Evolutionary conservation across 1,140 invertebrate genomes (phyloP), one percentile per base, ranked within the genome.

Genomic region (Procambarus virginalis): DNA sequence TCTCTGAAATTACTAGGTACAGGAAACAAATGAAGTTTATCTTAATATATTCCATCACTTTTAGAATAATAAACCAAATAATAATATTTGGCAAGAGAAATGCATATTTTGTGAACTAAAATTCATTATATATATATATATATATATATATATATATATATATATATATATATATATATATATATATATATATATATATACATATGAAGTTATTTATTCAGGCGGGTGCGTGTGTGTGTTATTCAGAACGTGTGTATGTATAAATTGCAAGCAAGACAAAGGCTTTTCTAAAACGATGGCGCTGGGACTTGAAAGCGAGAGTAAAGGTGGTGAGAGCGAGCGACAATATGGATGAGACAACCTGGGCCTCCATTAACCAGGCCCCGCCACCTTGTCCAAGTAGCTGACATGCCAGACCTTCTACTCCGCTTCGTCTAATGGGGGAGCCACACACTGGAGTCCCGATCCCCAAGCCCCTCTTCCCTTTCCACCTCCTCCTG

Each of bases 101-200:
- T 34, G 34, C 34, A 34, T 34, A 34, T 34, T 34, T 34, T 34
- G 34, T 34, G 34, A 34, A 34, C 34, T 34, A 34, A 34, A 34
- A 34, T 0, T 34, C 34, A 34, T 34, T 34, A 34, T 34, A 34
- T 34, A 77, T 77, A 77, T 77, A 77, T 77, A 77, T 77, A 77
- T 34, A 34, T 34, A 34, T 34, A 34, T 34, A 34, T 34, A 34
- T 34, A 34, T 34, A 34, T 34, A 34, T 34, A 34, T 34, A 34
- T 34, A 34, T 34, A 34, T 34, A 34, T 34, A 34, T 34, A 34
- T 34, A n/a, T n/a, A n/a, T n/a, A n/a, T n/a, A n/a, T n/a, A n/a
- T n/a, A n/a, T n/a, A n/a, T n/a, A n/a, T n/a, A n/a, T 77, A 77
- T 77, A 77, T 77, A 77, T n/a, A n/a, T 77, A 77, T 77, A 34